These are phyloP conservation scores for Gastracanthus pulcherrimus DNA, from an alignment of 2,888 invertebrate species.

Conservation along the genomic window DNA sequence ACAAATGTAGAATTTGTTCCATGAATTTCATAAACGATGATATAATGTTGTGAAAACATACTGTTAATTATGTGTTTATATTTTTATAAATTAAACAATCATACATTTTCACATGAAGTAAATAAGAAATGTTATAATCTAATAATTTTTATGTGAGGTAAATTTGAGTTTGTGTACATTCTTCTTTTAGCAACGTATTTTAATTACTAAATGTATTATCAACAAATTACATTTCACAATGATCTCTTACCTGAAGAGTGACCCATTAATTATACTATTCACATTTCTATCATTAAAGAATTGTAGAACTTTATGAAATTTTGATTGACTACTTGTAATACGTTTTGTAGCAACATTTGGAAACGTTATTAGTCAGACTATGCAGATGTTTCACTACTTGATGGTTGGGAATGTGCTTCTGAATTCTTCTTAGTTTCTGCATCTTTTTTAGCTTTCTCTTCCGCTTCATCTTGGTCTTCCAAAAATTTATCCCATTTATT, in stretches of 20 bases:
- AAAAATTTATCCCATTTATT: constrained; percentile 93
- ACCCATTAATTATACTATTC: background rate
- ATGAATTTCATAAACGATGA: too few relatives aligned
- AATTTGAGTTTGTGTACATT: background rate
- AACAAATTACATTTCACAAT: background rate
- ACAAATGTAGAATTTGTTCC: background rate
- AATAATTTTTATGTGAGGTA: background rate
- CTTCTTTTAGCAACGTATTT: background rate
- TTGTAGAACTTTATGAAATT: background rate
- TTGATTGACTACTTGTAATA: background rate
- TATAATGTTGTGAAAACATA: background rate
- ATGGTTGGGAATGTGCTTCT: background rate
- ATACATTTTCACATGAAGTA: background rate
- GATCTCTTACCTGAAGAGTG: background rate
- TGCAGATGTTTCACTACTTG: background rate
- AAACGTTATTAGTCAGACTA: background rate
- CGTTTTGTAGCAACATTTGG: background rate
- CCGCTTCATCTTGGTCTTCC: constrained; percentile 80
- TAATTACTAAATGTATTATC: background rate
- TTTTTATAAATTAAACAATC: background rate
- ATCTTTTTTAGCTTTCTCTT: constrained; percentile 58
- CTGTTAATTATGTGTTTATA: background rate
- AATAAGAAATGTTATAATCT: background rate
- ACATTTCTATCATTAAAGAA: constrained; percentile 2
- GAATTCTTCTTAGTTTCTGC: constrained; percentile 4